These are phyloP conservation scores for Melanostoma mellinum DNA, from an alignment of 2,888 invertebrate species.

Conservation along the genomic window DNA sequence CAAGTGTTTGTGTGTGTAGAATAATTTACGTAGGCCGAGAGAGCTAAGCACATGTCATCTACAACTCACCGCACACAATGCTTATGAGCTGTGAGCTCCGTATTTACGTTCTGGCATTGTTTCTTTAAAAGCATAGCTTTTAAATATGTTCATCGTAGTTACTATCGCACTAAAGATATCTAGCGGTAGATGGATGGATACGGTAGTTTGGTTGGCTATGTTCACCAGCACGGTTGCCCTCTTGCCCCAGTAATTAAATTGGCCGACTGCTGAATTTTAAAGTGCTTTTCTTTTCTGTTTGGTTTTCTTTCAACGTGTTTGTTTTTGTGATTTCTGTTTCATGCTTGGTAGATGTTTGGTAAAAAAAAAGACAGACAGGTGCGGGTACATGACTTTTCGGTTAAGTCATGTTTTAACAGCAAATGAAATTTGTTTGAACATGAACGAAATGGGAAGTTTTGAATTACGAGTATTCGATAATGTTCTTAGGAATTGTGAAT, in stretches of 20 bases:
- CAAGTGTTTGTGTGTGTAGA: conserved; percentile 43
- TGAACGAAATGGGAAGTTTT: not conserved
- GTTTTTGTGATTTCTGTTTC: conserved; percentile 9
- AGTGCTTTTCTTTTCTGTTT: conserved; percentile 67
- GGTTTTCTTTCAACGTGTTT: conserved; percentile 42
- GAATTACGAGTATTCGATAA: not conserved
- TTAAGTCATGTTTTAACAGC: conserved; percentile 14
- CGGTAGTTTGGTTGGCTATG: conserved; percentile 55
- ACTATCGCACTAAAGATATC: conserved; percentile 38
- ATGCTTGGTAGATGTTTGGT: conserved; percentile 29
- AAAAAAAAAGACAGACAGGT: conserved; percentile 25
- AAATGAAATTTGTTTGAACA: not conserved
- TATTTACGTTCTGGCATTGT: conserved; percentile 53
- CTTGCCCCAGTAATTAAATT: conserved; percentile 71
- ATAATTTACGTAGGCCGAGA: conserved; percentile 54
- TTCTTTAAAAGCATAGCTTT: conserved; percentile 18
- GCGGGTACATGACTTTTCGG: conserved; percentile 18
- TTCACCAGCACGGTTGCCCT: conserved; percentile 62
- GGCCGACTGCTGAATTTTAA: conserved; percentile 68
- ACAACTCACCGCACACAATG: conserved; percentile 34
- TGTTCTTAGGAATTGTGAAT: not conserved
- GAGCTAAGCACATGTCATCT: conserved; percentile 67
- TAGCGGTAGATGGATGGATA: conserved; percentile 29
- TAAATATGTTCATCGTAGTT: conserved; percentile 47
- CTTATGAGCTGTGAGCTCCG: conserved; percentile 38